Evolutionary conservation across 2,888 invertebrate genomes (phyloP).

Genomic region (Chydorus sphaericus): DNA sequence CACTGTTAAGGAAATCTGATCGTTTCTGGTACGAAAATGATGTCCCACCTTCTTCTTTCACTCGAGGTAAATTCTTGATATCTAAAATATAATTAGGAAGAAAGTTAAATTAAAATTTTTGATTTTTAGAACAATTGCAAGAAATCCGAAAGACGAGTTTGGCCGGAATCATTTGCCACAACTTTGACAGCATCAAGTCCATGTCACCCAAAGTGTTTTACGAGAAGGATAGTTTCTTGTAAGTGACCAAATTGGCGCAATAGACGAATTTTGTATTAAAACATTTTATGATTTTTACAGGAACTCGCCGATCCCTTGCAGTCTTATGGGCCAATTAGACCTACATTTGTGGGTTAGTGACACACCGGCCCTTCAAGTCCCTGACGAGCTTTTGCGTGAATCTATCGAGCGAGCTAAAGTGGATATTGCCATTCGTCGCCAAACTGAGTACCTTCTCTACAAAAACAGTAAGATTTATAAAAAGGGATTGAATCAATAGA

Average conservation of each 20-base stretch:
- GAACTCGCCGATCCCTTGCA: slow-evolving; percentile 56
- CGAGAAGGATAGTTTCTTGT: slow-evolving; percentile 26
- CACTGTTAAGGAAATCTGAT: slow-evolving; percentile 28
- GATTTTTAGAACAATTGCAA: slow-evolving; percentile 19
- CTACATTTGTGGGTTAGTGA: slow-evolving; percentile 45
- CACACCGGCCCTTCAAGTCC: slow-evolving; percentile 34
- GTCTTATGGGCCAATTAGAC: slow-evolving; percentile 51
- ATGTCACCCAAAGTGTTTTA: slow-evolving; percentile 20
- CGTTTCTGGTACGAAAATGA: slow-evolving; percentile 33
- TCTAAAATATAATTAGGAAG: no score
- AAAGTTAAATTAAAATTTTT: slow-evolving; percentile 1
- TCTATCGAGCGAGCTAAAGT: slow-evolving; percentile 66
- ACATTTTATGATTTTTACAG: slow-evolving; percentile 27
- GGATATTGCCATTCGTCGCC: slow-evolving; percentile 55
- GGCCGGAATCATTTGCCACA: slow-evolving; percentile 21
- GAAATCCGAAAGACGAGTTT: slow-evolving; percentile 21
- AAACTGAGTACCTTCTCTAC: slow-evolving; percentile 70
- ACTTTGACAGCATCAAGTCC: slow-evolving; percentile 19
- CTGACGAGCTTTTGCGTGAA: slow-evolving; percentile 41
- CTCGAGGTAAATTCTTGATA: slow-evolving; percentile 22
- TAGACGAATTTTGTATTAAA: neutral
- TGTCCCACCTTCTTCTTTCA: slow-evolving; percentile 25
- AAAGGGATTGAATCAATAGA: neutral
- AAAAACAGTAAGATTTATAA: slow-evolving; percentile 37
- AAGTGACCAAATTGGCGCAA: slow-evolving; percentile 27